These are phyloP conservation scores for Argyrosomus regius DNA, from an alignment of 2,797 vertebrate genomes.

Conservation along the genomic window DNA sequence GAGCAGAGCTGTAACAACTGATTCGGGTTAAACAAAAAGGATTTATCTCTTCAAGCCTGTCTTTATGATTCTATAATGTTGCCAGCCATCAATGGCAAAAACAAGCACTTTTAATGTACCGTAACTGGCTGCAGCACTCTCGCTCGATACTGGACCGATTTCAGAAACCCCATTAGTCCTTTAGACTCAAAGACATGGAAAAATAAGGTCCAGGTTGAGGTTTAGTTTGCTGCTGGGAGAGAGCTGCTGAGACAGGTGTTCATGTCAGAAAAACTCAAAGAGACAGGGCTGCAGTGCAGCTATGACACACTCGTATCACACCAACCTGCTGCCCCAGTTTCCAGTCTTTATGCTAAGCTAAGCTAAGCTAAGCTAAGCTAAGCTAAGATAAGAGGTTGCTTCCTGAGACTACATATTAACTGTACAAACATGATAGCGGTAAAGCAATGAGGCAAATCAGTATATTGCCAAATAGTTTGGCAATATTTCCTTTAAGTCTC, in stretches of 20 bases:
- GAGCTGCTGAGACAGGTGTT: slow-evolving; percentile 25
- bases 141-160: no score
- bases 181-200: no score
- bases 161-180: no score
- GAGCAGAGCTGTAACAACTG: no score
- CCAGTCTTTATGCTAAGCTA: background rate
- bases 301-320: background rate
- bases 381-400: background rate
- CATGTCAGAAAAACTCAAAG: background rate
- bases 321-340: background rate
- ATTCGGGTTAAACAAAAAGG: no score
- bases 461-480: accelerated
- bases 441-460: accelerated
- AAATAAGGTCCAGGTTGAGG: no score
- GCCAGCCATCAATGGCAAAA: no score
- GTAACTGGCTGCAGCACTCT: no score
- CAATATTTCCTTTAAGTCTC: background rate
- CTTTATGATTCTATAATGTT: no score
- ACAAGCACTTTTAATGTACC: no score
- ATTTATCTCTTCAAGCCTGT: no score
- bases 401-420: no score
- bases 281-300: background rate
- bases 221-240: slow-evolving; percentile 46
- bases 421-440: background rate
- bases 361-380: background rate